These are phyloP conservation scores for Anorthoa munda DNA, from an alignment of 2,888 invertebrate genomes.

Conservation along the genomic window DNA sequence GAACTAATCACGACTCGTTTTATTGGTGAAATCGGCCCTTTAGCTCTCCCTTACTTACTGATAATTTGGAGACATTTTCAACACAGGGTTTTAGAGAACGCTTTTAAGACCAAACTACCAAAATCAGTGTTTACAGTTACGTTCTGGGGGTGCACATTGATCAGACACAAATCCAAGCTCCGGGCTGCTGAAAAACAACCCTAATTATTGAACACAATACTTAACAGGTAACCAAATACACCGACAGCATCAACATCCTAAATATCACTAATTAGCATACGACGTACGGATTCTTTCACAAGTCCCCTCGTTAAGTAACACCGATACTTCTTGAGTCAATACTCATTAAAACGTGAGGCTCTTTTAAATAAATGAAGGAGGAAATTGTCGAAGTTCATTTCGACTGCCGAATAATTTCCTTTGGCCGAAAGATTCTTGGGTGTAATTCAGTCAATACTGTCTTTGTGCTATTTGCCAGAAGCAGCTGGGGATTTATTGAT, in stretches of 20 bases:
- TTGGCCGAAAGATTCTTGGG: constrained; percentile 47
- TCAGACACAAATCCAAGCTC: not conserved
- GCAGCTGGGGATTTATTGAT: constrained; percentile 67
- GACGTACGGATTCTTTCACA: constrained; percentile 10
- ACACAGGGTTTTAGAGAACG: too few species aligned
- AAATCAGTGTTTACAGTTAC: too few species aligned
- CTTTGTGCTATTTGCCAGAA: constrained; percentile 67
- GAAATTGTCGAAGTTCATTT: constrained; percentile 50
- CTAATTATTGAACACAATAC: not conserved
- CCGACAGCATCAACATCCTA: not conserved
- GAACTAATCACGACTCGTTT: too few species aligned
- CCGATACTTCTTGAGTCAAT: constrained; percentile 40
- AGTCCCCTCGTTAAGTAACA: constrained; percentile 12
- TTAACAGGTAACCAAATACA: constrained; percentile 17
- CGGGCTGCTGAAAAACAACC: not conserved
- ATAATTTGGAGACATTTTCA: too few species aligned
- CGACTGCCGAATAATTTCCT: constrained; percentile 49
- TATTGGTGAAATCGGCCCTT: too few species aligned
- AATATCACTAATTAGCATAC: constrained; percentile 20
- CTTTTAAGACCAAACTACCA: too few species aligned
- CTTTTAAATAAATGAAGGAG: constrained; percentile 51
- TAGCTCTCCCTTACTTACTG: too few species aligned
- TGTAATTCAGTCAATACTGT: constrained; percentile 56
- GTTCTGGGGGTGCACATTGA: not conserved
- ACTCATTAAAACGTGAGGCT: constrained; percentile 52